A percentile compares a stretch with the other conserved stretches of the same genome.
phyloP scores from a whole-genome alignment of 53 echinoderm and acorn worm species.

The Hippasteria phrygiana region DNA sequence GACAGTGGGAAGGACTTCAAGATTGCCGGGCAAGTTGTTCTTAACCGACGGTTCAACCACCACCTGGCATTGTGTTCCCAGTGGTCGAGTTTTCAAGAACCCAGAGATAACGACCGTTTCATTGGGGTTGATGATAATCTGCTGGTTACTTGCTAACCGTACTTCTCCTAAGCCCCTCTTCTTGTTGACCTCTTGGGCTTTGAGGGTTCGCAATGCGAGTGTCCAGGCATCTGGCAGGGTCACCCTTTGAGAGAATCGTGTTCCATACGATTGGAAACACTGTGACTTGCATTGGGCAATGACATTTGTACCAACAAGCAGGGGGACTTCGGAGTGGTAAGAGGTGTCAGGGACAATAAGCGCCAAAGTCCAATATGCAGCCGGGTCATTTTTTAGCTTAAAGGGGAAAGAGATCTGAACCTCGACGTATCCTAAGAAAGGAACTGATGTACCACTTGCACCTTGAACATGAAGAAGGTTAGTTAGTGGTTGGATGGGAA shows the following conservation, averaged over 20 bases:
- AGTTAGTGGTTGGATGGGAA: background rate
- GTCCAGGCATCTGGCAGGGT: background rate
- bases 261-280: constrained; percentile 4
- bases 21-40: background rate
- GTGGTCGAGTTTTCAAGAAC: background rate
- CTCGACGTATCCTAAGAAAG: background rate
- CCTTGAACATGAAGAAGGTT: background rate
- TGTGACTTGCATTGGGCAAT: constrained; percentile 4
- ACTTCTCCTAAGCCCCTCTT: background rate
- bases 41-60: background rate
- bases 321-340: background rate
- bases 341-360: background rate
- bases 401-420: constrained; percentile 3
- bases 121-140: background rate
- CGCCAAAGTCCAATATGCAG: background rate
- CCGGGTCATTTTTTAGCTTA: background rate
- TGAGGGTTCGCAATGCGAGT: background rate
- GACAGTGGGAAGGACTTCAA: background rate
- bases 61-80: background rate
- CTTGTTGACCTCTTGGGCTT: background rate
- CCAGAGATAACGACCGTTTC: background rate
- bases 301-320: constrained; percentile 1
- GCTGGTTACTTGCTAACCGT: background rate
- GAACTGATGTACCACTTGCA: background rate
- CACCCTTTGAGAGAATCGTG: background rate